These are phyloP conservation scores for Synanthedon myopaeformis DNA, from an alignment of 2,888 invertebrate genomes.

Conservation along the genomic window DNA sequence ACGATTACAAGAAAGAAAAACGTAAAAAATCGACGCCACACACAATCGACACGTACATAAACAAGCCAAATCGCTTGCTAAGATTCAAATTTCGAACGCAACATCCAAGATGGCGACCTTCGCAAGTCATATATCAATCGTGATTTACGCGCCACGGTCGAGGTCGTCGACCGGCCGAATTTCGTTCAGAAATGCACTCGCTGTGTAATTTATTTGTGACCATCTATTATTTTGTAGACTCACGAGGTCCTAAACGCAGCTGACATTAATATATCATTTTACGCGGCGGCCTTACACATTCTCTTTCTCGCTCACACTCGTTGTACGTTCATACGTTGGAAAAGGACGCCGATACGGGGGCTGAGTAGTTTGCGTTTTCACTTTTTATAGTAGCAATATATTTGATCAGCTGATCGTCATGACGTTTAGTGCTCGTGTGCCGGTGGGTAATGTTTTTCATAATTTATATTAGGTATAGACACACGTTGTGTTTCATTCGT, in stretches of 20 bases:
- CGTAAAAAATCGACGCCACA: conserved; percentile 7
- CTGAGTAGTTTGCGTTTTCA: conserved; percentile 64
- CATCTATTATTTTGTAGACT: conserved; percentile 71
- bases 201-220: conserved; percentile 68
- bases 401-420: conserved; percentile 70
- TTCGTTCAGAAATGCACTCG: conserved; percentile 68
- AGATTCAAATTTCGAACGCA: conserved; percentile 64
- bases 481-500: conserved; percentile 43
- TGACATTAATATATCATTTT: conserved; percentile 71
- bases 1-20: background rate
- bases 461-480: conserved; percentile 50
- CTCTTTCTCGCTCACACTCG: conserved; percentile 28
- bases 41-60: conserved; percentile 32
- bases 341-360: conserved; percentile 34
- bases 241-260: conserved; percentile 70
- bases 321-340: conserved; percentile 15
- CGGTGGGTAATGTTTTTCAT: conserved; percentile 63
- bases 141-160: conserved; percentile 65
- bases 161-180: conserved; percentile 67
- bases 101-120: conserved; percentile 67
- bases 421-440: conserved; percentile 61
- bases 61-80: conserved; percentile 42
- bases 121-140: conserved; percentile 63
- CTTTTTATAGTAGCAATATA: conserved; percentile 71
- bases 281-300: conserved; percentile 41